Evolutionary conservation across 2,113 vertebrate genomes (phyloP).

Genomic region (Larimichthys crocea): DNA sequence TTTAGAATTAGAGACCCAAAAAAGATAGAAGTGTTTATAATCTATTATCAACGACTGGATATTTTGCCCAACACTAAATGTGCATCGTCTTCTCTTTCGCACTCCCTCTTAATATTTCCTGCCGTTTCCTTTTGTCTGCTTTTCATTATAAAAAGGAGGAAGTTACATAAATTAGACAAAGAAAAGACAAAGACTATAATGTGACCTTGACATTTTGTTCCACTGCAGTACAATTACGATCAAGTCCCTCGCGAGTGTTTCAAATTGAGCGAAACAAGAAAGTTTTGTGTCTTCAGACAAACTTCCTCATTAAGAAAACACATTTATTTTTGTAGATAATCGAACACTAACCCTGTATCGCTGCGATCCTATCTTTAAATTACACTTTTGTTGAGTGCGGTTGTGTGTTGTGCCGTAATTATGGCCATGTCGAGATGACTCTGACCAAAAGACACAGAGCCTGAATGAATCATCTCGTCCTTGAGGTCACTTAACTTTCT

Average conservation of each 20-base stretch:
- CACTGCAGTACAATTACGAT: background rate
- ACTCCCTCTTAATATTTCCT: background rate
- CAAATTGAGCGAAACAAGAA: slow-evolving; percentile 16
- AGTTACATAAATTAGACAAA: background rate
- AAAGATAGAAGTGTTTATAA: background rate
- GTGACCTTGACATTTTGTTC: slow-evolving; percentile 25
- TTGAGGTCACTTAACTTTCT: slow-evolving; percentile 38
- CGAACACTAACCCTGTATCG: slow-evolving; percentile 21
- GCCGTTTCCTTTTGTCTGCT: background rate
- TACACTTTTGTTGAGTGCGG: slow-evolving; percentile 5
- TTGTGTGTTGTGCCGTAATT: slow-evolving; percentile 17
- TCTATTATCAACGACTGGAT: background rate
- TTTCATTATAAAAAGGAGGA: background rate
- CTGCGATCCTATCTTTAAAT: slow-evolving; percentile 55
- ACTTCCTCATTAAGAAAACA: slow-evolving; percentile 20
- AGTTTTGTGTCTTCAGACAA: background rate
- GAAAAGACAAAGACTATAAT: background rate
- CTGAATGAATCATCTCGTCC: slow-evolving; percentile 29
- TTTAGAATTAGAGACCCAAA: background rate
- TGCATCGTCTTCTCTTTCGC: background rate
- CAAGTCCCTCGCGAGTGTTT: background rate
- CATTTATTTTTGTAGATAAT: slow-evolving; percentile 46
- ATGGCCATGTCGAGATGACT: background rate
- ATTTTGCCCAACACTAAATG: background rate
- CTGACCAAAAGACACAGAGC: slow-evolving; percentile 1